These are phyloP conservation scores for Chamaetylas fuelleborni DNA, from an alignment of 2,113 vertebrate species.

Conservation along the genomic window DNA sequence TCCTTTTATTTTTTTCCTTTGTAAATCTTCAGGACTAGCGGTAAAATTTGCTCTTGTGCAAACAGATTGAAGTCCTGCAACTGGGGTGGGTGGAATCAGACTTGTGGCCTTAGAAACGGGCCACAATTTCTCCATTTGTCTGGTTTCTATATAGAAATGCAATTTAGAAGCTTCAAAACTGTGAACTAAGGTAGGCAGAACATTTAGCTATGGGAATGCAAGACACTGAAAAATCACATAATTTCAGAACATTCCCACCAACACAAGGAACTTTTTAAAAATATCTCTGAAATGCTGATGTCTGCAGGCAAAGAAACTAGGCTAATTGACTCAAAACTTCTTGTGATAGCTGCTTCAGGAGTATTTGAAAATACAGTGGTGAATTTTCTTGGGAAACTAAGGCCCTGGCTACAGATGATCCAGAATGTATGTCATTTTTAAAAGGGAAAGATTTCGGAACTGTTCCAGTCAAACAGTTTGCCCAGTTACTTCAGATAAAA, in stretches of 20 bases:
- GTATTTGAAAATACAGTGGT: neutral
- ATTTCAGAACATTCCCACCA: neutral
- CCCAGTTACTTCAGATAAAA: neutral
- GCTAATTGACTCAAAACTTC: neutral
- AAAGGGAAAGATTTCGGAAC: neutral
- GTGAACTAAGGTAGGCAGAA: neutral
- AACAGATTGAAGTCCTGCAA: neutral
- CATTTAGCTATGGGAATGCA: neutral
- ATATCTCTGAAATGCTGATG: neutral
- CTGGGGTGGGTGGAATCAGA: neutral
- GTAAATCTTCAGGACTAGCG: neutral
- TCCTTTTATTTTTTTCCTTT: neutral
- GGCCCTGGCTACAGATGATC: neutral
- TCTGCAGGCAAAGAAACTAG: neutral
- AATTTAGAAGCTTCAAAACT: neutral
- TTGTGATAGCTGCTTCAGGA: neutral
- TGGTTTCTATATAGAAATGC: neutral
- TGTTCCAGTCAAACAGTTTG: neutral
- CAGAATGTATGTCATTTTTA: neutral
- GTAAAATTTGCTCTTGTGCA: neutral
- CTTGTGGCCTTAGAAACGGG: neutral
- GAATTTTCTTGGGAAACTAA: neutral
- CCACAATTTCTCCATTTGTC: neutral
- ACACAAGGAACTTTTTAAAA: neutral
- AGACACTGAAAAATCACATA: neutral